A percentile compares a stretch with the other conserved stretches of the same genome.
Conservation (phyloP, 2,797 vertebrate species). For the Melopsittacus undulatus region DNA sequence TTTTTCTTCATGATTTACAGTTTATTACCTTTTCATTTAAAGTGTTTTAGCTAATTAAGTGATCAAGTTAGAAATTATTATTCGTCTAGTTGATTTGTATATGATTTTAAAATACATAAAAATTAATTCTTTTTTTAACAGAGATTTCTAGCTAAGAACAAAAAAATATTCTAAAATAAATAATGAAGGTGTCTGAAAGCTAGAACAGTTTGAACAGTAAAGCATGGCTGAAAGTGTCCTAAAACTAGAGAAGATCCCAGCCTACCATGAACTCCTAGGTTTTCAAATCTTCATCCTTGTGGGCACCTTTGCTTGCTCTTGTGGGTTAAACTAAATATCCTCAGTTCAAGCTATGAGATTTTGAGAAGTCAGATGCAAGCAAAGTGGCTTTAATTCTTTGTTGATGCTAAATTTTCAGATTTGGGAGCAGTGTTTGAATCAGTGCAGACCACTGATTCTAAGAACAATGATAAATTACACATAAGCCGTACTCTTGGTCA, state of each 20-base stretch:
- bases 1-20: not conserved
- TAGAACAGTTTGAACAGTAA: not conserved
- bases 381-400: not conserved
- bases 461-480: not conserved
- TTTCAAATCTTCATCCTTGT: not conserved
- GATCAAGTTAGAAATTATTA: slow-evolving; percentile 32
- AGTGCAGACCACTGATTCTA: not conserved
- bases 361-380: not conserved
- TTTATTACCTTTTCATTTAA: not conserved
- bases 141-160: not conserved
- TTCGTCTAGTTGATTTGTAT: not conserved
- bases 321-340: not conserved
- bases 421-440: not conserved
- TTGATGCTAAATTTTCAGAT: not conserved
- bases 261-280: not conserved
- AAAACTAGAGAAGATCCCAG: not conserved
- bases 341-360: not conserved
- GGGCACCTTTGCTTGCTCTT: not conserved
- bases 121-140: slow-evolving; percentile 21
- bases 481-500: not conserved
- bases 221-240: not conserved
- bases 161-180: not conserved
- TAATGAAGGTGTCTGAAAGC: not conserved
- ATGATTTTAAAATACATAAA: slow-evolving; percentile 47
- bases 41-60: not conserved